Percentiles rank a stretch among this genome's conserved stretches.
Conservation (phyloP, 2,797 vertebrate genomes). For the Staurois parvus region DNA sequence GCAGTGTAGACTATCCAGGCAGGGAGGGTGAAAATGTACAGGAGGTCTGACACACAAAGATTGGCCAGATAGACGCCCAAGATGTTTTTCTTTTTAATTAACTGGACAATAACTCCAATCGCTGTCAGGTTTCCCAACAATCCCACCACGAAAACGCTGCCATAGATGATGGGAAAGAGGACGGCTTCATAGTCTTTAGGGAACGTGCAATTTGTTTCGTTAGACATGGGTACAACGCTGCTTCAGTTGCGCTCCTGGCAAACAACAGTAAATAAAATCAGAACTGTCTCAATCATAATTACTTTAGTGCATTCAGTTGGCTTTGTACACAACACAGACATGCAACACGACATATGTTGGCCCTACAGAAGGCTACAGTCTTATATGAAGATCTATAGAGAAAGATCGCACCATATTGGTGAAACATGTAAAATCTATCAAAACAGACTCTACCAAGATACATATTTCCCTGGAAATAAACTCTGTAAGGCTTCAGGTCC, state of each 20-base stretch:
- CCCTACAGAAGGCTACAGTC: no score
- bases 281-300: slow-evolving; percentile 5
- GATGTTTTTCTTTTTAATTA: slow-evolving; percentile 50
- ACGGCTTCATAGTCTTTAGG: slow-evolving; percentile 50
- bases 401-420: no score
- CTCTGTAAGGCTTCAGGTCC: no score
- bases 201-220: slow-evolving; percentile 46
- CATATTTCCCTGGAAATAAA: no score
- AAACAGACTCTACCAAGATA: no score
- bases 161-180: slow-evolving; percentile 57
- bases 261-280: slow-evolving; percentile 34
- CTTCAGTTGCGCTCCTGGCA: slow-evolving; percentile 21
- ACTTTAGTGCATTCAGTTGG: background rate
- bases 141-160: slow-evolving; percentile 56
- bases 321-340: slow-evolving; percentile 12
- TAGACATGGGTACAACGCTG: slow-evolving; percentile 33
- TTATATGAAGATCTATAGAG: no score
- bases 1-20: slow-evolving; percentile 58
- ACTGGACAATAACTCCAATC: slow-evolving; percentile 40
- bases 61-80: slow-evolving; percentile 58
- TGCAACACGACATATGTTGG: background rate
- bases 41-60: slow-evolving; percentile 52
- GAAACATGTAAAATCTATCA: no score
- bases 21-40: slow-evolving; percentile 59
- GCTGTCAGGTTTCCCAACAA: slow-evolving; percentile 55